Conservation (phyloP, 2,113 vertebrate genomes). For the Paramisgurnus dabryanus region DNA sequence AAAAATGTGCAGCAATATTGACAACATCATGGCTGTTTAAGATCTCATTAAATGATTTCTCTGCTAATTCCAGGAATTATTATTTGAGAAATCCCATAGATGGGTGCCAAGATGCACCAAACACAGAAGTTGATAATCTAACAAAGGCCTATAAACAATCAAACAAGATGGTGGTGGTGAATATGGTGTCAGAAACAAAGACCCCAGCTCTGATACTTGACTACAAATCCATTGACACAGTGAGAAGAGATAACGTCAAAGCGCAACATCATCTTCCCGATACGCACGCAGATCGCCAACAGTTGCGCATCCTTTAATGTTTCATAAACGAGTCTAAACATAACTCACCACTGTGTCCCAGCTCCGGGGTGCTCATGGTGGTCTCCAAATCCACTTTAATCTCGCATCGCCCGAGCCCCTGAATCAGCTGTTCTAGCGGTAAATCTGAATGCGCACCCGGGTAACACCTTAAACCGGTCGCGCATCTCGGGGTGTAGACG, state of each 20-base stretch:
- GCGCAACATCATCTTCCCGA: not conserved
- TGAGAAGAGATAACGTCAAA: not conserved
- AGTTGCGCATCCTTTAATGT: conserved; percentile 2
- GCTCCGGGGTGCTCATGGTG: conserved; percentile 59
- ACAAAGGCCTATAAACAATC: conserved; percentile 29
- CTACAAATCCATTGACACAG: not conserved
- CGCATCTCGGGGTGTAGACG: conserved; percentile 88
- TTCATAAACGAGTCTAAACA: conserved; percentile 37
- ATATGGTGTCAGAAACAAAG: conserved; percentile 28
- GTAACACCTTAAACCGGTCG: conserved; percentile 83
- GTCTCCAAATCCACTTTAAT: conserved; percentile 72
- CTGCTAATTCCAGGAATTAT: too few species aligned
- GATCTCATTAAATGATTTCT: too few species aligned
- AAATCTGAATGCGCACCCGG: conserved; percentile 77
- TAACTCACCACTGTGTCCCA: conserved; percentile 63
- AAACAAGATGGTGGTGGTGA: conserved; percentile 40
- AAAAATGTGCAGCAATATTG: too few species aligned
- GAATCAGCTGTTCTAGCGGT: conserved; percentile 85
- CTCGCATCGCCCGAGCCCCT: conserved; percentile 83
- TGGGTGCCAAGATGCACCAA: not conserved
- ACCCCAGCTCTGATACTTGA: conserved; percentile 4
- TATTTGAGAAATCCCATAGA: not conserved
- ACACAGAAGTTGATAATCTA: conserved; percentile 17
- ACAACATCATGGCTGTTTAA: too few species aligned
- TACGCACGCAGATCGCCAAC: not conserved